Base-by-base conservation (phyloP, 2,888 invertebrate species). In the Philhelius pedissequus region DNA sequence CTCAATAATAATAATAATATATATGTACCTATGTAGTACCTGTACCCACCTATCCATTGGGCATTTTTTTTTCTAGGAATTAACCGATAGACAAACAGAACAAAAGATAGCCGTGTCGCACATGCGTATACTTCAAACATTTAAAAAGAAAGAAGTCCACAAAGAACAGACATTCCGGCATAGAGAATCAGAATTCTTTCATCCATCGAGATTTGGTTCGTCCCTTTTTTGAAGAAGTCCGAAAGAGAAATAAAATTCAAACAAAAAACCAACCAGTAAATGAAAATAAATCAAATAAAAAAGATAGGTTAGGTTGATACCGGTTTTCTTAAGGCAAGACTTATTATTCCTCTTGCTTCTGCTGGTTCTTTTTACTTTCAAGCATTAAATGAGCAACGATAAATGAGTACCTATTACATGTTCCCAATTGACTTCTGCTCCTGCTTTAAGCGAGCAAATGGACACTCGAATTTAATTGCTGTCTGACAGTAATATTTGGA, bases 391-490 rank as follows among this genome's bases (percentile, higher is more conserved):
- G 38, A 40, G 70, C 22, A 25, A 48, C 56, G 20, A 56, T 20
- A 75, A 80, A 80, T 80, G 84, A 80, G 75, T 62, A n/a, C n/a
- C n/a, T n/a, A 66, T 80, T 76, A 80, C 75, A 84, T 84, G 84
- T 84, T 54, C 80, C 60, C 75, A 80, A 80, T 84, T 84, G 84
- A 84, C 80, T 84, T 84, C 66, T 80, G 70, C 75, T n/a, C n/a
- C n/a, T n/a, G n/a, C n/a, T n/a, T n/a, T 68, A 69, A 45, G 38
- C 62, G 62, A 73, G 48, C 77, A 78, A 82, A 82, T 78, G 82
- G 73, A 73, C 77, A 60, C 62, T 82, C n/a, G 54, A 54, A 69
- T 73, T 82, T 77, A 78, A 82, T 78, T 82, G 73, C 77, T 68
- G n/a, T n/a, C n/a, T n/a, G 40, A 38, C 6, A 25, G 54, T 76